These are phyloP conservation scores for Distichodus sexfasciatus DNA, from an alignment of 2,797 vertebrate species.

Conservation along the genomic window DNA sequence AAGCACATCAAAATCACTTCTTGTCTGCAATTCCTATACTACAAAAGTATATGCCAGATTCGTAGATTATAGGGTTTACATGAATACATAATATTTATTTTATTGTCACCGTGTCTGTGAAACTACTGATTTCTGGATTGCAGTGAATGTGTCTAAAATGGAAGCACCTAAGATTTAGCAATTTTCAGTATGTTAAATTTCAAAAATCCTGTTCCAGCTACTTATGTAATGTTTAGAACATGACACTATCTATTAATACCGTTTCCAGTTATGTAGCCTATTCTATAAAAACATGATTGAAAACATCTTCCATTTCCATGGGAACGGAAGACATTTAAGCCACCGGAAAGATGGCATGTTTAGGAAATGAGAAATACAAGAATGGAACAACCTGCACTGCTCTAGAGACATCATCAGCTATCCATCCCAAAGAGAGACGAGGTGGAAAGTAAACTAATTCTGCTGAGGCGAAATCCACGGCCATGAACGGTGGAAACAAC, in stretches of 20 bases:
- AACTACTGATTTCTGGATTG: no score
- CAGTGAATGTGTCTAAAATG: no score
- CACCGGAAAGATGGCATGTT: slow-evolving; percentile 6
- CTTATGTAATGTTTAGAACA: background rate
- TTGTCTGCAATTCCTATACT: no score
- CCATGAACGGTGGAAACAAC: background rate
- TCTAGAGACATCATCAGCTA: background rate
- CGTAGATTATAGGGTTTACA: no score
- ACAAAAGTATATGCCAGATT: no score
- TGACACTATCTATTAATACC: background rate
- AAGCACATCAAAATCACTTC: no score
- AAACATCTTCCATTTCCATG: background rate
- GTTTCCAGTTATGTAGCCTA: background rate
- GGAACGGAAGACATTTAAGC: background rate
- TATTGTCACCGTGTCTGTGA: no score
- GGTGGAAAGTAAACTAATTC: background rate
- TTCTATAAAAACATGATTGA: background rate
- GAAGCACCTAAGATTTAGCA: no score
- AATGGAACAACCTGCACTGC: no score
- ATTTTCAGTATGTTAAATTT: no score
- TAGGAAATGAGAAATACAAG: background rate
- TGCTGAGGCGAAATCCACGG: background rate
- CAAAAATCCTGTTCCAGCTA: no score
- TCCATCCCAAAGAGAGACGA: background rate
- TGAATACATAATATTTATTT: no score